Conservation (phyloP, 2,113 vertebrate genomes). For the Periophthalmus modestus region DNA sequence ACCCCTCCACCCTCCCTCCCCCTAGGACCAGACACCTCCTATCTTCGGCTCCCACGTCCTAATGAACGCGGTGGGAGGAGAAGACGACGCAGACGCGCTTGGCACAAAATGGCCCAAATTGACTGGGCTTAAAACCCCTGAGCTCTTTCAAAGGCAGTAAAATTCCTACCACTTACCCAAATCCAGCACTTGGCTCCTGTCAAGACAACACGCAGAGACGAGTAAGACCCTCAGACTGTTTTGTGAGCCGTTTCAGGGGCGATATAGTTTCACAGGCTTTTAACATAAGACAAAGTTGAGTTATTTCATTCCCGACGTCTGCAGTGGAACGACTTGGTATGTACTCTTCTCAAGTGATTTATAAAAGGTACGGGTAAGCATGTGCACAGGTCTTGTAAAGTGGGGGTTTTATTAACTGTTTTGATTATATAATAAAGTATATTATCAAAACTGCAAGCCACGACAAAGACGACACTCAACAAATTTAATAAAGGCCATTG, state of each 20-base stretch:
- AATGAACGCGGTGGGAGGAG: constrained; percentile 68
- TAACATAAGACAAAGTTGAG: constrained; percentile 43
- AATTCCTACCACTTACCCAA: constrained; percentile 50
- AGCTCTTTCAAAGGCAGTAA: constrained; percentile 60
- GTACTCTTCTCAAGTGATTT: constrained; percentile 5
- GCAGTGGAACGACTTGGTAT: constrained; percentile 20
- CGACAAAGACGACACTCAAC: not conserved
- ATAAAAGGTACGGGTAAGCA: not conserved
- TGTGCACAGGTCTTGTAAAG: constrained; percentile 3
- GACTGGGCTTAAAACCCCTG: constrained; percentile 64
- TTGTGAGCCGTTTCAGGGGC: constrained; percentile 48
- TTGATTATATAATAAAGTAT: constrained; percentile 8
- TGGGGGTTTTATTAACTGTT: not conserved
- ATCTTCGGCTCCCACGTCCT: constrained; percentile 70
- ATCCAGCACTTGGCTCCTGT: constrained; percentile 53
- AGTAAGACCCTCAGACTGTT: constrained; percentile 48
- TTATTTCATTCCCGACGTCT: constrained; percentile 29
- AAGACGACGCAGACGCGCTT: constrained; percentile 46
- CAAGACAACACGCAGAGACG: constrained; percentile 53
- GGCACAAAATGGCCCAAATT: constrained; percentile 59
- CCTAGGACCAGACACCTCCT: constrained; percentile 68
- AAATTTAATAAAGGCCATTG: constrained; percentile 1
- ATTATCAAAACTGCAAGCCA: constrained; percentile 5
- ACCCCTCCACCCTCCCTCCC: constrained; percentile 47
- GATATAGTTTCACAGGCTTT: constrained; percentile 54